phyloP scores from a whole-genome alignment of 1,140 invertebrate genomes.

The Proctacanthus coquilletti region DNA sequence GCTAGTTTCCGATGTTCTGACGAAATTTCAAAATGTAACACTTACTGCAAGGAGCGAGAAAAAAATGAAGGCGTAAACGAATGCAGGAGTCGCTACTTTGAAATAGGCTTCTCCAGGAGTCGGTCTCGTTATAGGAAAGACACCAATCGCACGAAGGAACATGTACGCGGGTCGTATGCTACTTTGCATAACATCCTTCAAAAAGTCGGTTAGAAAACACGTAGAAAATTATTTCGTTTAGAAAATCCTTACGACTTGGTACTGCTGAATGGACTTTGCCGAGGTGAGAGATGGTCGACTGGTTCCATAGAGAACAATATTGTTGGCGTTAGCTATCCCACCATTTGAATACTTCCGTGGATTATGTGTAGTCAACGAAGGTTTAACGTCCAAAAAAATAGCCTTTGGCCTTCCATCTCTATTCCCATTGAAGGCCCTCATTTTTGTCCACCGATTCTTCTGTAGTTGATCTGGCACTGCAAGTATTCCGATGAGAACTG shows the following conservation, averaged over 20 bases:
- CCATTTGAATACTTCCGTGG: neutral
- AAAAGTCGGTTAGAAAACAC: neutral
- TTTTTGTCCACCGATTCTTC: too few species aligned
- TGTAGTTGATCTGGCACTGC: too few species aligned
- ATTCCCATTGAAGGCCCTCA: neutral
- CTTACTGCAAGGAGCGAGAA: slow-evolving; percentile 31
- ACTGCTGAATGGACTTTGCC: neutral
- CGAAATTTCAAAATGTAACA: neutral
- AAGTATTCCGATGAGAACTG: too few species aligned
- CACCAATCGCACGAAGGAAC: slow-evolving; percentile 38
- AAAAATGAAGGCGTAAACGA: slow-evolving; percentile 38
- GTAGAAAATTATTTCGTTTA: neutral
- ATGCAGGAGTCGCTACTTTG: slow-evolving; percentile 31
- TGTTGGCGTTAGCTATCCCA: neutral
- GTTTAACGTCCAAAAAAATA: slow-evolving; percentile 11
- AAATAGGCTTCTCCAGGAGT: slow-evolving; percentile 32
- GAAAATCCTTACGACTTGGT: neutral
- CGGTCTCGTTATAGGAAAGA: slow-evolving; percentile 36
- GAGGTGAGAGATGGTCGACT: neutral
- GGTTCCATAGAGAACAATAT: neutral
- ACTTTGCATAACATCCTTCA: slow-evolving; percentile 37
- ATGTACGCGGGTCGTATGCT: slow-evolving; percentile 40
- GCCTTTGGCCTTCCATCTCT: slow-evolving; percentile 1
- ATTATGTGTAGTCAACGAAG: neutral
- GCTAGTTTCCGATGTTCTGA: neutral